Conservation (phyloP, 37 sponge, comb jelly and placozoan species). For the Aphrocallistes beatrix region DNA sequence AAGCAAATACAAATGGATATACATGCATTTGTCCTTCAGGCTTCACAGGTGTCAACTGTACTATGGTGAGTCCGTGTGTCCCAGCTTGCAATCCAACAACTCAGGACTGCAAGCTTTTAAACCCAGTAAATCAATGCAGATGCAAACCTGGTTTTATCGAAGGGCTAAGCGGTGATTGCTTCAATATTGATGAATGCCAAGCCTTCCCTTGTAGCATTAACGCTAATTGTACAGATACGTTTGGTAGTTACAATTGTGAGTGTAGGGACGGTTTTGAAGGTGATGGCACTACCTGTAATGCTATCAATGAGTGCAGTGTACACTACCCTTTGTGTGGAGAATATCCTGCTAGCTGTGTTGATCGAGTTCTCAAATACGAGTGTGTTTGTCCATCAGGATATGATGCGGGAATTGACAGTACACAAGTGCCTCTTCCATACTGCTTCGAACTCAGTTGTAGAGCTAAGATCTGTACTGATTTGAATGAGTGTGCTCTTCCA, state of each 20-base stretch:
- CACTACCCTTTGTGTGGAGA: background rate
- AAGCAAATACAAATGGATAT: slow-evolving; percentile 17
- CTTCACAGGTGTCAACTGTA: slow-evolving; percentile 22
- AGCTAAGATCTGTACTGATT: background rate
- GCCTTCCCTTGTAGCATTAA: background rate
- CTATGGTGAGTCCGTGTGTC: background rate
- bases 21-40: slow-evolving; percentile 26
- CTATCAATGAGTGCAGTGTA: background rate
- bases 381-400: background rate
- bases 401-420: background rate
- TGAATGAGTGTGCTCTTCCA: background rate
- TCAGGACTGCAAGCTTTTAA: background rate
- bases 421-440: background rate
- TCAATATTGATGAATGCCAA: background rate
- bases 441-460: background rate
- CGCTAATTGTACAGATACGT: background rate
- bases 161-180: background rate
- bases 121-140: background rate
- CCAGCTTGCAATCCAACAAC: background rate
- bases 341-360: background rate
- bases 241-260: background rate
- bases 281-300: background rate
- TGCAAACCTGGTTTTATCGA: background rate
- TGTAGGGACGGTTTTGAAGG: background rate
- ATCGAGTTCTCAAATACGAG: background rate